Base-by-base conservation (phyloP, 2,888 invertebrate genomes). In the Exocentrus adspersus region DNA sequence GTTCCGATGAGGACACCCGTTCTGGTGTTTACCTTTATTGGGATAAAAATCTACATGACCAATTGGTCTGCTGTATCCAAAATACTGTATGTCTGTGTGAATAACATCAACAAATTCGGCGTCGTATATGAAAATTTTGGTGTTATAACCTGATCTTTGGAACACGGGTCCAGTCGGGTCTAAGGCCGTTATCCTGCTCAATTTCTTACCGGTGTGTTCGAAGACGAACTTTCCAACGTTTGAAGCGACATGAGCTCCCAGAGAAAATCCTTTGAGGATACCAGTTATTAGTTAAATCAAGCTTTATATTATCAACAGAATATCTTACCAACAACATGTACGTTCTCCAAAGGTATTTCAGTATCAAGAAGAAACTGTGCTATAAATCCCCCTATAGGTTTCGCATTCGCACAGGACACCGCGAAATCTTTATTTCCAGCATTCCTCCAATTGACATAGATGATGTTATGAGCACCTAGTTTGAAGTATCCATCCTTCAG, bases 31-130 rank as follows among this genome's bases (percentile, higher is more conserved):
- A 0, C 92, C 92, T 16, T 86, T 86, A 77, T 92, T 92, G 0
- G 92, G 91, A 81, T 90, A 92, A 77, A 91, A 92, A 79, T 92
- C 92, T 0, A 84, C 89, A 76, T 91, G 87, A 0, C 92, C 92
- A n/a, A 90, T 84, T 6, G 90, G 86, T 42, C 77, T 73, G 10
- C 77, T 75, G 71, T 87, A 88, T 0, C 92, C 92, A 37, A 87
- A 84, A 43, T 87, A 81, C 0, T 90, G 91, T 0, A 86, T 87
- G 72, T 89, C 88, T 0, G 90, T 90, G 75, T 93, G 92, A 52
- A 92, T 89, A 0, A 91, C 87, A 77, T 92, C 92, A 1, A 90
- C 92, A 74, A 91, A 92, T 17, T 84, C 80, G 0, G 92, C 93
- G 78, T 92, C 92, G 1, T 89, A 12, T 86, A 78, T 0, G 90